phyloP scores from a whole-genome alignment of 2,113 vertebrate species.

The Trochalopteron elliotii region DNA sequence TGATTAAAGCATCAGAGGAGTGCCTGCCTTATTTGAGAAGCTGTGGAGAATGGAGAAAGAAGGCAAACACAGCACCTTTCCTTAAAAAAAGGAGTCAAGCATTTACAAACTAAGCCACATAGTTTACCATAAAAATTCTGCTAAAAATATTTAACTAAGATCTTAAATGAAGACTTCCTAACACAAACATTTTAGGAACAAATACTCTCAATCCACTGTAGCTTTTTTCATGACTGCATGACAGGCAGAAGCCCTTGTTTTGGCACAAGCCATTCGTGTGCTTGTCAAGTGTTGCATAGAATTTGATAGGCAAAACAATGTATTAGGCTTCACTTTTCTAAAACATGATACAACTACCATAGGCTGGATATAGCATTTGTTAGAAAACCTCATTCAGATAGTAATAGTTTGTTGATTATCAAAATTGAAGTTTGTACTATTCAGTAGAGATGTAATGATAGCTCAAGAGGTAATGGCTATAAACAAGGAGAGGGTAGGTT shows the following conservation, averaged over 20 bases:
- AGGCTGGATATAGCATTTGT: not conserved
- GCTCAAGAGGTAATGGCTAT: too few species aligned
- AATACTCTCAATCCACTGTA: not conserved
- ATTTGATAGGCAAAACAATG: not conserved
- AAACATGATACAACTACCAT: not conserved
- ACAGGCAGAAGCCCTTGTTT: not conserved
- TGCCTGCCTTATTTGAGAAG: not conserved
- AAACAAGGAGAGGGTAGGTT: not conserved
- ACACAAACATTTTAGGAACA: not conserved
- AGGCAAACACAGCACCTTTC: fast-evolving
- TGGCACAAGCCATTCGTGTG: not conserved
- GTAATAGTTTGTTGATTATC: not conserved
- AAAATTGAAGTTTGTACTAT: not conserved
- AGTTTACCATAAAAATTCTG: not conserved
- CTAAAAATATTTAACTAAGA: not conserved
- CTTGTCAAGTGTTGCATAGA: not conserved
- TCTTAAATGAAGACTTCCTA: not conserved
- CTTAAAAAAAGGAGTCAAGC: not conserved
- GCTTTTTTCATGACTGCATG: not conserved
- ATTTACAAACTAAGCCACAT: not conserved
- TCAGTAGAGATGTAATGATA: not conserved
- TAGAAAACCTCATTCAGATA: not conserved
- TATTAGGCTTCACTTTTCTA: not conserved
- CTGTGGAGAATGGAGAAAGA: not conserved
- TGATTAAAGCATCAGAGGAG: not conserved